Percentiles rank a stretch among this genome's conserved stretches.
Evolutionary conservation across 2,113 vertebrate species (phyloP).

Genomic region (Haplochromis vanheusdeni): DNA sequence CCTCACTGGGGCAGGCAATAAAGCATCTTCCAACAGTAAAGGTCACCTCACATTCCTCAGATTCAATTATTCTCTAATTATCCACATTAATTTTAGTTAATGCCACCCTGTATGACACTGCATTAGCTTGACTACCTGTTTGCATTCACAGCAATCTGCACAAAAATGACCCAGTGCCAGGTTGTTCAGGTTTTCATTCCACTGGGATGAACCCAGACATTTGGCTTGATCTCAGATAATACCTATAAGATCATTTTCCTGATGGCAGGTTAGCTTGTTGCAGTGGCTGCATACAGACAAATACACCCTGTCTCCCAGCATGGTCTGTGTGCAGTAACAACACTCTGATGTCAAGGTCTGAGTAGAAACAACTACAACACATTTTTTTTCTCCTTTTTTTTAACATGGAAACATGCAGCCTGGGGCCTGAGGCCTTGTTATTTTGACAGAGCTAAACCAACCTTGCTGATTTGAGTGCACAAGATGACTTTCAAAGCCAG

Average conservation of each 20-base stretch:
- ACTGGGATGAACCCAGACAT: neutral
- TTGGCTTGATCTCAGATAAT: neutral
- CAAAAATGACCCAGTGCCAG: neutral
- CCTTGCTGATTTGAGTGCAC: slow-evolving; percentile 4
- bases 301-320: neutral
- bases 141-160: neutral
- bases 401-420: slow-evolving; percentile 23
- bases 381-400: neutral
- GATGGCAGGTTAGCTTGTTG: neutral
- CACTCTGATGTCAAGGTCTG: neutral
- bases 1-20: neutral
- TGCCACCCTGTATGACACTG: neutral
- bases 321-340: neutral
- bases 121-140: neutral
- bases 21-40: neutral
- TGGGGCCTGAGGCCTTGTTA: slow-evolving; percentile 45
- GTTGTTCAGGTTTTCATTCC: neutral
- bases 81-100: slow-evolving; percentile 4
- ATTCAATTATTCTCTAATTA: slow-evolving; percentile 11
- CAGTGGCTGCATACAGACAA: neutral
- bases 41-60: neutral
- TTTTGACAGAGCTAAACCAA: slow-evolving; percentile 30
- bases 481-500: slow-evolving; percentile 24
- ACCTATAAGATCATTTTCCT: slow-evolving; percentile 10
- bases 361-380: slow-evolving; percentile 14